These are phyloP conservation scores for Brachionus rotundiformis DNA, from an alignment of 1,140 invertebrate genomes.

Conservation along the genomic window DNA sequence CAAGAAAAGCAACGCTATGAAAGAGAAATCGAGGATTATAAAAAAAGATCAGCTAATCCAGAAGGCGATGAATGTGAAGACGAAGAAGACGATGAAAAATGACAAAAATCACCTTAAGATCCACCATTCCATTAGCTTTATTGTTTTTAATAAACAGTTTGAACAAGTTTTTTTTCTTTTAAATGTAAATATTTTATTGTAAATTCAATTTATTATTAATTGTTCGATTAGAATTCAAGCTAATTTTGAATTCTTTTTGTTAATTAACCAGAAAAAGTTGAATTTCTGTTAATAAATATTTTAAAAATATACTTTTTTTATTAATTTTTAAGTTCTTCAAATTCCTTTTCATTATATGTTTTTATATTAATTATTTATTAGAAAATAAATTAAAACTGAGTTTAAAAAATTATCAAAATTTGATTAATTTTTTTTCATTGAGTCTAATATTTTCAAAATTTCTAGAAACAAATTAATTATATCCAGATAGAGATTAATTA, in stretches of 20 bases:
- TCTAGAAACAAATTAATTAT: conserved; percentile 82
- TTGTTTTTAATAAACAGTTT: conserved; percentile 17
- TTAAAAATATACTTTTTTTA: not conserved
- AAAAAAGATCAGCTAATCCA: not conserved
- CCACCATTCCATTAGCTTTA: not conserved
- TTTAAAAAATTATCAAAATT: not conserved
- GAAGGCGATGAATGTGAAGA: not conserved
- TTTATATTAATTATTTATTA: not conserved
- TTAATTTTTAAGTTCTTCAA: not conserved
- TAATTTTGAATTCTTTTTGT: not conserved
- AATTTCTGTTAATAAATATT: not conserved
- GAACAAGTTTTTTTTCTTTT: conserved; percentile 11
- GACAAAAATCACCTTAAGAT: not conserved
- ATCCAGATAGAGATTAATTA: conserved; percentile 81
- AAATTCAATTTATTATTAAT: not conserved
- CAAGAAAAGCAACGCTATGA: conserved; percentile 94
- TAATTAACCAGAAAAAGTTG: not conserved
- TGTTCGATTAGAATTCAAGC: not conserved
- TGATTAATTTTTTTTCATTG: conserved; percentile 52
- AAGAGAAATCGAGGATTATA: conserved; percentile 57
- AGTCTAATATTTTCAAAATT: conserved; percentile 69
- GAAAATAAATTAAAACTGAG: not conserved
- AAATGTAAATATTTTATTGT: conserved; percentile 11
- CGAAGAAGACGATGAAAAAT: conserved; percentile 18
- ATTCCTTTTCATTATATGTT: not conserved